Base-by-base conservation (phyloP, 2,113 vertebrate genomes). In the Poeciliopsis occidentalis region DNA sequence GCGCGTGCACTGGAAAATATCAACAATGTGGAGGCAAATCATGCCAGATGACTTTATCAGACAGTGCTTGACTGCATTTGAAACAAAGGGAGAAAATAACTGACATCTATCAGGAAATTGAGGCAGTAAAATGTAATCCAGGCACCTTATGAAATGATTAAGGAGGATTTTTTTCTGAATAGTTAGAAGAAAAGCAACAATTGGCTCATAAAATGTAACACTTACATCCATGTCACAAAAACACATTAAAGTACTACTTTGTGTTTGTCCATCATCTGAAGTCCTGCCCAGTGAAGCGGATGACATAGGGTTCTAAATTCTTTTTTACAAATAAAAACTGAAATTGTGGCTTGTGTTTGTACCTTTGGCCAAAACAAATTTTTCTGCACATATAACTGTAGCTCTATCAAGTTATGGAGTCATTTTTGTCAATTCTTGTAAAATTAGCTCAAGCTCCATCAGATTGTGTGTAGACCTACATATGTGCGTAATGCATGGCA, bases 1-100 rank as follows among this genome's bases (percentile, higher is more conserved):
- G 37, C 34, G n/a, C 12, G 1, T n/a, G 51, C 37, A 0, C 22
- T 27, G 71, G 60, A 71, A 64, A 73, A 69, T 68, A 69, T 1
- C 32, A 51, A 57, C 17, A 67, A 64, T 29, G 24, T 51, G 37
- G 81, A 63, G 12, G 5, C 30, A 86, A 75, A 79, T 79, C 3
- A 26, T 41, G 27, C 32, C 31, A 32, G 27, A 60, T 30, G 51
- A 29, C 31, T 64, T n/a, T 27, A 15, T 60, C 12, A 44, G 22
- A 31, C 3, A 39, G 60, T 19, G n/a, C 13, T 17, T 2, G 0
- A 61, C 2, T 0, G 39, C 12, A 60, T 32, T 24, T 2, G 29
- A 15, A 65, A 5, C 12, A 17, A 65, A 31, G 51, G 22, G 22
- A 29, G 66, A 77, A 82, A 64, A 15, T 11, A 27, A 61, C 1